phyloP scores from a whole-genome alignment of 2,888 invertebrate genomes.

The Hirtodrosophila cameraria region DNA sequence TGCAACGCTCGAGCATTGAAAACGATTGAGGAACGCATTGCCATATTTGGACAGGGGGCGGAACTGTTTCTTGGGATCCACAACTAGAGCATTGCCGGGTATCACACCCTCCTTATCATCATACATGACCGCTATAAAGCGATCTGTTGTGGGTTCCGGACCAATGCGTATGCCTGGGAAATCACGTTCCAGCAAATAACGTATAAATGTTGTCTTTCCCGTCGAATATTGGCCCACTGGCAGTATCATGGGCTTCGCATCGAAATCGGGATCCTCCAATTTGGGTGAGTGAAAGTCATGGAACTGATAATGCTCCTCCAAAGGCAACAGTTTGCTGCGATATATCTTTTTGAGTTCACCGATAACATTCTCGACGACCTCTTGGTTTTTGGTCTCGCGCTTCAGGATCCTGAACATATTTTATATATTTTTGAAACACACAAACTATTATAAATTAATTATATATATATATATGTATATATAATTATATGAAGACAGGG shows the following conservation, averaged over 20 bases:
- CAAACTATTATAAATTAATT: too few relatives aligned
- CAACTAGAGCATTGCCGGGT: conserved; percentile 98
- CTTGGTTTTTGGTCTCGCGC: conserved; percentile 87
- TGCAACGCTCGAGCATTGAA: conserved; percentile 96
- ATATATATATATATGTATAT: too few relatives aligned
- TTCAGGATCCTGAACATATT: conserved; percentile 94
- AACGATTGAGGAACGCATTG: conserved; percentile 98
- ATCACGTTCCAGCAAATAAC: conserved; percentile 95
- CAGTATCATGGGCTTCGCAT: conserved; percentile 99
- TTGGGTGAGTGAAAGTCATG: conserved; percentile 99
- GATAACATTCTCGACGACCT: conserved; percentile 94
- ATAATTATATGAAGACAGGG: neutral
- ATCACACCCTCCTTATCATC: conserved; percentile 96
- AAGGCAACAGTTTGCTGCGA: conserved; percentile 93
- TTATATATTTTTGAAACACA: conserved; percentile 1
- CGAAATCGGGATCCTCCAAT: conserved; percentile 98
- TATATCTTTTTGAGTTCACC: conserved; percentile 98
- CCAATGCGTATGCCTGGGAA: conserved; percentile 99
- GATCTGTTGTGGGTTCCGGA: conserved; percentile 99
- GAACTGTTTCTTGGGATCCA: conserved; percentile 98
- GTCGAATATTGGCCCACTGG: conserved; percentile 99
- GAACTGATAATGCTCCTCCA: conserved; percentile 95
- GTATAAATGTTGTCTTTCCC: conserved; percentile 98
- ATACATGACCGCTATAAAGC: conserved; percentile 98
- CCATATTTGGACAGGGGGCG: conserved; percentile 98